Percentiles rank a stretch among this genome's conserved stretches.
Evolutionary conservation across 2,888 invertebrate genomes (phyloP).

Genomic region (Euplexia lucipara): DNA sequence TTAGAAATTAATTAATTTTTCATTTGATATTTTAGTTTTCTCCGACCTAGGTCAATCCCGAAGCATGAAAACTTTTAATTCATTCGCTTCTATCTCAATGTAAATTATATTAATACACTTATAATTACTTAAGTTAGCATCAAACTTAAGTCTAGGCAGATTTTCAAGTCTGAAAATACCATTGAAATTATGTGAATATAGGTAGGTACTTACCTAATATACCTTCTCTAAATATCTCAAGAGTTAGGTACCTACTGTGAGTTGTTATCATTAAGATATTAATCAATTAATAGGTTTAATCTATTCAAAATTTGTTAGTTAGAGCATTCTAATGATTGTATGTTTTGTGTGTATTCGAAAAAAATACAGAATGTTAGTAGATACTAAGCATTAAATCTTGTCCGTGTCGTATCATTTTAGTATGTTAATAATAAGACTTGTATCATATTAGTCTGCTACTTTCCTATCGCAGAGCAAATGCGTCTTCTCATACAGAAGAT

Average conservation of each 20-base stretch:
- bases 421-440: neutral
- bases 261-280: constrained; percentile 1
- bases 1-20: constrained; percentile 31
- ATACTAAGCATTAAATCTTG: neutral
- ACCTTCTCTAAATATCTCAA: neutral
- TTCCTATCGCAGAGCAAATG: no score
- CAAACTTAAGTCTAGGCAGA: neutral
- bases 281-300: neutral
- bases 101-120: constrained; percentile 1
- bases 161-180: neutral
- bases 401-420: neutral
- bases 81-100: neutral
- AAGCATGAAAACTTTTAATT: constrained; percentile 24
- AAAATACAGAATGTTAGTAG: neutral
- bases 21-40: neutral
- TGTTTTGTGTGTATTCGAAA: neutral
- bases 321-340: no score
- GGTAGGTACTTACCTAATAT: neutral
- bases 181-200: neutral
- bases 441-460: no score
- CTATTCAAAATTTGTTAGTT: neutral
- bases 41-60: neutral
- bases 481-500: no score
- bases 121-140: neutral
- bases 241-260: no score